Evolutionary conservation across 2,113 vertebrate species (phyloP).

Genomic region (Turdus rufiventris): DNA sequence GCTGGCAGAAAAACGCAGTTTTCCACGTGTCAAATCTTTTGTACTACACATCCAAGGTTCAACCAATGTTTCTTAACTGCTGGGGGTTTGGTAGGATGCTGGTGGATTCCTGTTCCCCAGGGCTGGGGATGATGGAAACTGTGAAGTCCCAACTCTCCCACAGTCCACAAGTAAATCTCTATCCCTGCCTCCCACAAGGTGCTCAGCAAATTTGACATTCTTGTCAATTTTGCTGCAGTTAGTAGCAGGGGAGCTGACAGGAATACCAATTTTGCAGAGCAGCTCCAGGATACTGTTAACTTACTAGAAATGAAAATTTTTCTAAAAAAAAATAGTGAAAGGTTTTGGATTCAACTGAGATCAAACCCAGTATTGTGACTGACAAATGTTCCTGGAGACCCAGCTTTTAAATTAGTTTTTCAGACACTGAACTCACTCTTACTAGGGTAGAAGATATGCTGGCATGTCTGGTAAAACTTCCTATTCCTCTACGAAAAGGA

Average conservation of each 20-base stretch:
- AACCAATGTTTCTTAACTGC: not conserved
- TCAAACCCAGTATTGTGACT: not conserved
- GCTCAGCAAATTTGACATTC: not conserved
- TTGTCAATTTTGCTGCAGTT: constrained; percentile 19
- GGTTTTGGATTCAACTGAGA: not conserved
- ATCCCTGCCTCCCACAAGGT: not conserved
- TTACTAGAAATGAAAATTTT: not conserved
- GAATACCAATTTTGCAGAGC: constrained; percentile 9
- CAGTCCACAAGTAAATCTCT: not conserved
- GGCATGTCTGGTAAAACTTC: not conserved
- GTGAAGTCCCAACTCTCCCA: not conserved
- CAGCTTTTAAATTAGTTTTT: not conserved
- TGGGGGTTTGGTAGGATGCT: not conserved
- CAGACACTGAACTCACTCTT: not conserved
- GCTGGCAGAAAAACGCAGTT: not conserved
- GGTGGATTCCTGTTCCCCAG: not conserved
- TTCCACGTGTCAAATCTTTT: not conserved
- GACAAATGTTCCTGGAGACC: not conserved
- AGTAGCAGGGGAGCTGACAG: not conserved
- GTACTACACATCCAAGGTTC: not conserved
- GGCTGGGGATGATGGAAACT: not conserved
- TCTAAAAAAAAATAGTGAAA: not conserved
- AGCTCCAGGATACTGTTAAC: not conserved
- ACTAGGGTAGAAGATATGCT: not conserved
- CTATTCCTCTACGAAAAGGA: not conserved